These are phyloP conservation scores for Graphium colonna DNA, from an alignment of 2,888 invertebrate species.

Conservation along the genomic window DNA sequence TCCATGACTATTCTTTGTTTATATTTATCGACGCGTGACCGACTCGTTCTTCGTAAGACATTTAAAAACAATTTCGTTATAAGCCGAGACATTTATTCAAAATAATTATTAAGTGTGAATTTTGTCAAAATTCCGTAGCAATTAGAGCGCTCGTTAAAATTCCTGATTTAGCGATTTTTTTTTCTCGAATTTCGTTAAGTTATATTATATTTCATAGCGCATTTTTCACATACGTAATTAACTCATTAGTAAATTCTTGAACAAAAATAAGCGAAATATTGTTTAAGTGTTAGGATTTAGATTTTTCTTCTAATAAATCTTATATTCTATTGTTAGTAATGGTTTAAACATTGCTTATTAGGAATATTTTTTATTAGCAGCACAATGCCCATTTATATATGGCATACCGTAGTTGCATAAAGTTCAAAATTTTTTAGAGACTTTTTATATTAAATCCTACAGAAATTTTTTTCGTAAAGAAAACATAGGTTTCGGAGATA, in stretches of 20 bases:
- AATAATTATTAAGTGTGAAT: neutral
- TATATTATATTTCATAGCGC: neutral
- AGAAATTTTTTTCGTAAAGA: no score
- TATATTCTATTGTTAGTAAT: no score
- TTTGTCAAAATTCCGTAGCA: neutral
- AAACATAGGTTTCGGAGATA: no score
- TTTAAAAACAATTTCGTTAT: no score
- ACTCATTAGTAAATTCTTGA: slow-evolving; percentile 1
- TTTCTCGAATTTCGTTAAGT: neutral
- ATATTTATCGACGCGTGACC: slow-evolving; percentile 1
- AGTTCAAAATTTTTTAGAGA: no score
- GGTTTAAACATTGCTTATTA: neutral
- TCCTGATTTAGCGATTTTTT: neutral
- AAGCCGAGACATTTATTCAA: neutral
- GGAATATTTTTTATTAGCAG: no score
- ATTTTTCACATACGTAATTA: neutral
- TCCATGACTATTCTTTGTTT: slow-evolving; percentile 6
- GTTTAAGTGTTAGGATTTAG: neutral
- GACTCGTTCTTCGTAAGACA: no score
- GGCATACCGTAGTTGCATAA: no score
- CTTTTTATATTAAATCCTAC: no score
- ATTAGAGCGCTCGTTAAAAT: slow-evolving; percentile 7
- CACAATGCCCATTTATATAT: no score
- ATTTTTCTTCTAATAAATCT: no score
- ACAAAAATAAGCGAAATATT: neutral